Percentiles rank a stretch among this genome's conserved stretches.
These are phyloP conservation scores for Ctenicera cuprea DNA, from an alignment of 2,888 invertebrate genomes.

Conservation along the genomic window DNA sequence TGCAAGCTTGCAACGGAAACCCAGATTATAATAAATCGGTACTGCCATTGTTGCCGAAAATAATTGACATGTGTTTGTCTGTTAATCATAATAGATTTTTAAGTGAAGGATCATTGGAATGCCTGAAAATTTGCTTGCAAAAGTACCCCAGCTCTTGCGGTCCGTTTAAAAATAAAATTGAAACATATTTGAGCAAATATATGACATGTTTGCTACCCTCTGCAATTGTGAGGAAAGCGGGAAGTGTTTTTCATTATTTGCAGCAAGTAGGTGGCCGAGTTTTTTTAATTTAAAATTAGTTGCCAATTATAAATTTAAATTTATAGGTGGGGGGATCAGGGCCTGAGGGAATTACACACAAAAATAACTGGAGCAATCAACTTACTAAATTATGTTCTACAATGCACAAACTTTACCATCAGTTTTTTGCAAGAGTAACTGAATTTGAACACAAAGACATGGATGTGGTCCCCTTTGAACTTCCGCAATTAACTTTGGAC, in stretches of 20 bases:
- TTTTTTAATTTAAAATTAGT: conserved; percentile 10
- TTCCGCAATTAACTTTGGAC: conserved; percentile 27
- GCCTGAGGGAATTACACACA: conserved; percentile 49
- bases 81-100: conserved; percentile 9
- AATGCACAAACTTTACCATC: conserved; percentile 49
- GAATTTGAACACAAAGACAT: conserved; percentile 43
- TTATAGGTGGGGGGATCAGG: conserved; percentile 54
- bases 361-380: conserved; percentile 54
- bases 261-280: conserved; percentile 52
- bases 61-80: conserved; percentile 53
- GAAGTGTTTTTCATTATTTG: conserved; percentile 53
- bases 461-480: conserved; percentile 34
- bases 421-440: conserved; percentile 47
- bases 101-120: conserved; percentile 42
- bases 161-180: conserved; percentile 51
- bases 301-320: too few species aligned
- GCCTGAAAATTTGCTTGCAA: conserved; percentile 51
- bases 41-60: conserved; percentile 46
- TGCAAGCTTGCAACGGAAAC: conserved; percentile 40
- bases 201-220: conserved; percentile 36
- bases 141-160: conserved; percentile 53
- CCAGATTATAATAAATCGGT: conserved; percentile 56
- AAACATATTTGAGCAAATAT: conserved; percentile 50
- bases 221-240: conserved; percentile 46
- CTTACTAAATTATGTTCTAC: conserved; percentile 50